Evolutionary conservation across 2,888 invertebrate species (phyloP).

Genomic region (Choristoneura rosaceana): DNA sequence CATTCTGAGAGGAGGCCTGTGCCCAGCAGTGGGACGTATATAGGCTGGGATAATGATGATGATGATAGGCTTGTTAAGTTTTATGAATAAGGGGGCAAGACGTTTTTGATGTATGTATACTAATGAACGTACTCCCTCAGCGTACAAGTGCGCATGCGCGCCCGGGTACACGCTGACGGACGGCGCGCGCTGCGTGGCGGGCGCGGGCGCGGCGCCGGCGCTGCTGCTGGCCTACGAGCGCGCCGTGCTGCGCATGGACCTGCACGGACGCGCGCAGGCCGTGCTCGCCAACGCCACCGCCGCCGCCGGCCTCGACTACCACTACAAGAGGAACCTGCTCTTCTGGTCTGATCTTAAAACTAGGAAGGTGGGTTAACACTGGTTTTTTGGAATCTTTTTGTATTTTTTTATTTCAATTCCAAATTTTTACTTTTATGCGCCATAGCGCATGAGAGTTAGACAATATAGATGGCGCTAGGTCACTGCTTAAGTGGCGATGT

Average conservation of each 20-base stretch:
- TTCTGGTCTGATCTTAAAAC: slow-evolving; percentile 97
- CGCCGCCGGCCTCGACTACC: slow-evolving; percentile 94
- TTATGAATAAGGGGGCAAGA: too few species aligned
- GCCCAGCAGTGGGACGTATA: too few species aligned
- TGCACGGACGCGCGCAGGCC: slow-evolving; percentile 87
- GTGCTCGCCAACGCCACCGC: slow-evolving; percentile 92
- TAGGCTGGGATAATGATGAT: too few species aligned
- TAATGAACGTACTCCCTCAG: slow-evolving; percentile 51
- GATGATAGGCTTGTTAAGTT: too few species aligned
- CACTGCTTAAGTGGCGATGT: too few species aligned
- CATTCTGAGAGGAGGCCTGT: too few species aligned
- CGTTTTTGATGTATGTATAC: too few species aligned
- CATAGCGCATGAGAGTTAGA: too few species aligned
- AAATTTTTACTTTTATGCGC: too few species aligned
- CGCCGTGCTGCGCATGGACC: slow-evolving; percentile 89
- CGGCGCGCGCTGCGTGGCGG: slow-evolving; percentile 87
- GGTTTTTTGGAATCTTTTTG: too few species aligned
- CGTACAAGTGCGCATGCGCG: slow-evolving; percentile 94
- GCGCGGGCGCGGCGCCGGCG: slow-evolving; percentile 84
- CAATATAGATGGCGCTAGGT: too few species aligned
- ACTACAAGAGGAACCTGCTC: slow-evolving; percentile 90
- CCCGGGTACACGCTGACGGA: slow-evolving; percentile 89
- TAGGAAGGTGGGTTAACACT: slow-evolving; percentile 86
- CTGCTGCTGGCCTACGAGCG: slow-evolving; percentile 90
- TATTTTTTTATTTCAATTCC: too few species aligned